Base-by-base conservation (phyloP, 2,888 invertebrate species). In the Eubasilissa splendida region DNA sequence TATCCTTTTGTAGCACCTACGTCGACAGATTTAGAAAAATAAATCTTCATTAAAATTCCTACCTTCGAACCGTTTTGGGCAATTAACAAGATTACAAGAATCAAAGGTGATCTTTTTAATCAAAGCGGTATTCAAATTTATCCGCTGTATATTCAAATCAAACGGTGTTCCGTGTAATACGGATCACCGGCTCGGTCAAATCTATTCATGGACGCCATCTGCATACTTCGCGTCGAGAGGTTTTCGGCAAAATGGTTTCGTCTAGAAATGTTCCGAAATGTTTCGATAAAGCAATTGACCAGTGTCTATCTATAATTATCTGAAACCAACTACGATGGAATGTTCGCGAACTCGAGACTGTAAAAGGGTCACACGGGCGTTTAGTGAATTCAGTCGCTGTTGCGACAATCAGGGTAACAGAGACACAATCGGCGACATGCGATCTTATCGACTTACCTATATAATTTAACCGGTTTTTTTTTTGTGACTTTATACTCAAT, bases 1-100 rank as follows among this genome's bases (percentile, higher is more conserved):
- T 56, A 31, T 73, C 58, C 58, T 12, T 73, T 73, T 73, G 12
- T 54, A 50, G 71, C 14, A 7, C 12, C 31, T 22, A n/a, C 11
- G 56, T 33, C 33, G 54, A 33, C n/a, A 68, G 68, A 12, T 14
- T 50, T 14, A 33, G 54, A 31, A 22, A 71, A 59, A 78, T 78
- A 78, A 78, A 78, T 78, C 77, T 78, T 78, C 68, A 78, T 78
- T 78, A 78, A 71, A 71, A 71, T 71, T 56, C 59, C 77, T 22
- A 71, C 60, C 52, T 14, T 11, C 70, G 52, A 42, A 12, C 58
- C 77, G 71, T 78, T 78, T 59, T 33, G 71, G 60, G 71, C 58
- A 58, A 78, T 78, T 78, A 78, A 71, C 59, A 58, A 71, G 71
- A 78, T 70, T 50, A 70, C 42, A 50, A 22, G 22, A 60, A 50